A percentile compares a stretch with the other conserved stretches of the same genome.
These are phyloP conservation scores for Euphonia xanthogaster DNA, from an alignment of 2,797 vertebrate species.

Conservation along the genomic window DNA sequence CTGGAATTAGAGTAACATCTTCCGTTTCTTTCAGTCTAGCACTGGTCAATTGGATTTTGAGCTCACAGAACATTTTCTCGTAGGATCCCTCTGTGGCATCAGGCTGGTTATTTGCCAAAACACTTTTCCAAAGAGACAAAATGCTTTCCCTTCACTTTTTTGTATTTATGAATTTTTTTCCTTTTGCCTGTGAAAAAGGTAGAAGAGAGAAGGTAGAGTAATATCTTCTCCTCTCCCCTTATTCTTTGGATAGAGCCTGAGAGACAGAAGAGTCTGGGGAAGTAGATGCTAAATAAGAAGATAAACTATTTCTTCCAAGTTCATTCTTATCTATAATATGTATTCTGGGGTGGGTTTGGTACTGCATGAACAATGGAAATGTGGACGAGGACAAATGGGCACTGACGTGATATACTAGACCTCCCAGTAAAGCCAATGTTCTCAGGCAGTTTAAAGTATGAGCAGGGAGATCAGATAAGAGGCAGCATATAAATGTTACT, in stretches of 20 bases:
- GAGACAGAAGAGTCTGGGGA: neutral
- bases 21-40: neutral
- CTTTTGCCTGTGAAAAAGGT: neutral
- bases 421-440: neutral
- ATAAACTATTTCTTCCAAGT: neutral
- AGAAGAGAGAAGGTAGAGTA: neutral
- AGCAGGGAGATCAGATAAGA: neutral
- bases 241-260: neutral
- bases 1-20: neutral
- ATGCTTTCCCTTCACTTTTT: neutral
- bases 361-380: neutral
- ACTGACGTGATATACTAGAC: neutral
- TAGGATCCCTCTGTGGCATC: neutral
- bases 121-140: neutral
- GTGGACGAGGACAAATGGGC: neutral
- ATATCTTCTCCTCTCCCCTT: neutral
- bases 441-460: neutral
- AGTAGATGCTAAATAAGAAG: neutral
- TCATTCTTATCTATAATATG: neutral
- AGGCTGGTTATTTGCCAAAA: neutral
- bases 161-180: neutral
- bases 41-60: neutral
- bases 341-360: neutral
- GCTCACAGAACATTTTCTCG: neutral
- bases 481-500: neutral